Evolutionary conservation across 2,113 vertebrate genomes (phyloP), one percentile per base, ranked within the genome.

Genomic region (Tapirus terrestris): DNA sequence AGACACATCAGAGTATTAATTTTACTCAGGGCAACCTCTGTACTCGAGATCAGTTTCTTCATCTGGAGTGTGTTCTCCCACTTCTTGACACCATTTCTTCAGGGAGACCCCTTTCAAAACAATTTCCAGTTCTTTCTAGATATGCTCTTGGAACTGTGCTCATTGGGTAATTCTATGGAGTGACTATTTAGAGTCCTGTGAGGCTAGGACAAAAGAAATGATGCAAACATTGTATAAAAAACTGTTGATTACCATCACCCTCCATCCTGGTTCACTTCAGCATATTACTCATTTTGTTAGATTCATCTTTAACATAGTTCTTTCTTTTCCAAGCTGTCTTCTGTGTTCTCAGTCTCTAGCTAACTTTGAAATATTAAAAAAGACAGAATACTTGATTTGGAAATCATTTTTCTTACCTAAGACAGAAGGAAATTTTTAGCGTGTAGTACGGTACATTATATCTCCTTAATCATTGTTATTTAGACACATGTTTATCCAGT

Each of bases 291-390:
- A 2, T 86, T 85, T 58, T 85, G 20, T 91, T 85, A 43, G n/a
- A 70, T 8, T 83, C 12, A 43, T 39, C 67, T 70, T 56, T 79
- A 43, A 48, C 43, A 31, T 53, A 20, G 51, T 65, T 81, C 23
- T 94, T 33, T 67, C 10, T 79, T 92, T 94, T 68, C 29, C 33
- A 81, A 1, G 6, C 4, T 81, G 1, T 81, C 16, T 89, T 89
- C 17, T 72, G 1, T 85, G 45, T 76, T 89, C 53, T 76, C 18
- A 36, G 36, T 39, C 53, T 94, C 53, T 51, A n/a, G 63, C 23
- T 76, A 81, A 85, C 60, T 77, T 83, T 90, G 36, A 65, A 92
- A 87, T 82, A 82, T 53, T 81, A 29, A 65, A 72, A 81, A 96
- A 75, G 12, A 29, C 36, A 86, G 4, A 76, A 14, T 79, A 14